These are phyloP conservation scores for Leptobrachium leishanense DNA, from an alignment of 2,113 vertebrate genomes.

Conservation along the genomic window DNA sequence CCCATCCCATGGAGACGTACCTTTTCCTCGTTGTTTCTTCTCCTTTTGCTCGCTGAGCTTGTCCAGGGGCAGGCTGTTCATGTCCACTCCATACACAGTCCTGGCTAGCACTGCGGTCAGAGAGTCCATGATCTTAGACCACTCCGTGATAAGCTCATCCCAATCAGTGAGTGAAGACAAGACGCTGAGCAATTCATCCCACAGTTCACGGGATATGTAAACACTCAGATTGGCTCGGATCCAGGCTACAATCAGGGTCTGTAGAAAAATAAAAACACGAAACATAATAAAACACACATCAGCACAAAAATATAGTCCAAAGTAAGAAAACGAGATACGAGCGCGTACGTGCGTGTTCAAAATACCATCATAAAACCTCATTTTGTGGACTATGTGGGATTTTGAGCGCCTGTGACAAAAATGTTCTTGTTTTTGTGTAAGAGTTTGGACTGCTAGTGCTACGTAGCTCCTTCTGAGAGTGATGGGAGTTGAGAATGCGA, in stretches of 20 bases:
- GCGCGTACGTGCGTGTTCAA: too few relatives aligned
- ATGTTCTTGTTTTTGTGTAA: too few relatives aligned
- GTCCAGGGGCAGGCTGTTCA: conserved; percentile 91
- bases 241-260: conserved; percentile 98
- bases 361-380: too few relatives aligned
- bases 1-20: conserved; percentile 57
- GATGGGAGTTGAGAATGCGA: too few relatives aligned
- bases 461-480: too few relatives aligned
- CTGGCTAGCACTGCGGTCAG: conserved; percentile 90
- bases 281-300: too few relatives aligned
- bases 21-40: conserved; percentile 93
- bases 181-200: conserved; percentile 92
- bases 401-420: too few relatives aligned
- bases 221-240: conserved; percentile 93
- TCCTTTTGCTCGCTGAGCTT: conserved; percentile 97
- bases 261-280: neutral
- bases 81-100: conserved; percentile 89
- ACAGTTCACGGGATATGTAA: conserved; percentile 93
- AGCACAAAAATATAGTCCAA: too few relatives aligned
- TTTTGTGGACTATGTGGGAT: too few relatives aligned
- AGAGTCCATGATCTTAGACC: conserved; percentile 98
- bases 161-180: conserved; percentile 91
- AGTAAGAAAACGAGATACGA: too few relatives aligned
- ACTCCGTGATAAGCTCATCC: conserved; percentile 93
- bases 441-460: too few relatives aligned